Evolutionary conservation across 1,140 invertebrate species (phyloP), one percentile per base, ranked within the genome.

Genomic region (Drosophila orena): DNA sequence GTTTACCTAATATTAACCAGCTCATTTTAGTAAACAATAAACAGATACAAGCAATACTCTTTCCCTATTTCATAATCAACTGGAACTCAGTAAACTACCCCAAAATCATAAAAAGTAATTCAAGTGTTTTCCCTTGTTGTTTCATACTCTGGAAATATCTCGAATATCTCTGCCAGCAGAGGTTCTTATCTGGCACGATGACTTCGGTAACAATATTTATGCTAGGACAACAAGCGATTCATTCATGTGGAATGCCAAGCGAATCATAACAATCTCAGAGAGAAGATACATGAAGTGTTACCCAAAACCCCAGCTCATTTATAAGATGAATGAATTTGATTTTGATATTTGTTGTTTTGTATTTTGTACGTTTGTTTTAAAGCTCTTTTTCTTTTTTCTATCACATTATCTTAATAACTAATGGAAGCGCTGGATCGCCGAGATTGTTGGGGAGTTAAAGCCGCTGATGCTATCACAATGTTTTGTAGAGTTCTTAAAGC

Each of bases 341-440:
- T 79, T 89, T 50, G 56, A 53, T 77, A 65, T 57, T 75, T 59
- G 44, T 53, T 75, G 49, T 54, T 57, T 62, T 85, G 65, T 81
- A 65, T 77, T 76, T 81, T 86, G 57, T 76, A 66, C 46, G 64
- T 49, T 49, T 76, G 50, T 57, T 79, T 61, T 85, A 86, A 86
- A 86, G 83, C 83, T 86, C 37, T 60, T 69, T 79, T 83, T 52
- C 83, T 83, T 79, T 83, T 54, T 89, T 83, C 61, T 88, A 88
- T 88, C 84, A 88, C 84, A 89, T 84, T 84, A 77, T 70, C 84
- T 88, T 88, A 89, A 69, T 15, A 80, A 38, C 79, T 90, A 89
- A 58, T 77, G 84, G 84, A 89, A 89, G 84, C 85, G 79, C 80
- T 89, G 84, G 59, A 74, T 89, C 84, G 83, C 83, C 81, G 84